These are phyloP conservation scores for Pocillopora meandrina DNA, from an alignment of 92 coral and sea anemone genomes.

Conservation along the genomic window DNA sequence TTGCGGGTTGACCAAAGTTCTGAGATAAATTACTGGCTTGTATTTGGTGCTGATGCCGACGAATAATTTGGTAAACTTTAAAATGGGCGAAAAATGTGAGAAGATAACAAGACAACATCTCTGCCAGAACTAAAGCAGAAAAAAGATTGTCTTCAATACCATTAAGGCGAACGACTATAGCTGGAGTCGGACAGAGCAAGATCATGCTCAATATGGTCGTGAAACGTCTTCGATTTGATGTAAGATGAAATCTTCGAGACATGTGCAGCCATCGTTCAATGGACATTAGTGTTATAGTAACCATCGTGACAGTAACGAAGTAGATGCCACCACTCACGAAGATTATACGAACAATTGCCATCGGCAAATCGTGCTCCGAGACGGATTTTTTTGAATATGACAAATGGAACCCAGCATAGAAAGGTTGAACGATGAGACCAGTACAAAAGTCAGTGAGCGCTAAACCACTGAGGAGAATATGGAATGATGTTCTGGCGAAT, in stretches of 20 bases:
- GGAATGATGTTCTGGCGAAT: neutral
- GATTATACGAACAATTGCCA: neutral
- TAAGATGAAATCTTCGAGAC: neutral
- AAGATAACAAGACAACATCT: neutral
- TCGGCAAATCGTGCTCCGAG: neutral
- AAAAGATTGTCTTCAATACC: neutral
- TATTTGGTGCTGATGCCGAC: neutral
- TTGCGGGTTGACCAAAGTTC: neutral
- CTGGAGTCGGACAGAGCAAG: neutral
- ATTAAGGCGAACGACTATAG: neutral
- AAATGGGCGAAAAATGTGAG: neutral
- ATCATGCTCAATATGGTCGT: too few species aligned
- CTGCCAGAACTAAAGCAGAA: neutral
- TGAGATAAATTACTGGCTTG: neutral
- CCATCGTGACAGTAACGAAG: neutral
- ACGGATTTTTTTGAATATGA: neutral
- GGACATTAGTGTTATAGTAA: neutral
- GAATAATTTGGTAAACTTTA: slow-evolving; percentile 16
- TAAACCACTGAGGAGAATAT: neutral
- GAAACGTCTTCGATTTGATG: neutral
- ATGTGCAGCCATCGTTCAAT: slow-evolving; percentile 22
- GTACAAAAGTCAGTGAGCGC: neutral
- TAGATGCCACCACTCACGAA: neutral
- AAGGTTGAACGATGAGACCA: neutral
- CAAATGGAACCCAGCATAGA: neutral